Percentiles rank a stretch among this genome's conserved stretches.
Evolutionary conservation across 30 jellyfish, hydroid and myxozoan species (phyloP).

Genomic region (Chrysaora quinquecirrha): DNA sequence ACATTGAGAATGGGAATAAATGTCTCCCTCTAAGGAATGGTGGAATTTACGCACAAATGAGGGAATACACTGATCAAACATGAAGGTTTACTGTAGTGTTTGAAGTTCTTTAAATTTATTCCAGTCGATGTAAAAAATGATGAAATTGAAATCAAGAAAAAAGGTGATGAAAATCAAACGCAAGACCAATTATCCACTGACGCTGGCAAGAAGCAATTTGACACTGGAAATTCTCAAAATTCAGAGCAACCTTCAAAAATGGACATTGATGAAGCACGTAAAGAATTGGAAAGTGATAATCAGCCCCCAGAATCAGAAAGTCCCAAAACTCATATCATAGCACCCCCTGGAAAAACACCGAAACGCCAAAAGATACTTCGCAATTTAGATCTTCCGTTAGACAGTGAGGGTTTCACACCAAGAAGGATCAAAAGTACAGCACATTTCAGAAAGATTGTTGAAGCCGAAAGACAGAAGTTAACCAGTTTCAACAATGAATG

Average conservation of each 20-base stretch:
- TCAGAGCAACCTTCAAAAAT: neutral
- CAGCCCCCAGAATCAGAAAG: neutral
- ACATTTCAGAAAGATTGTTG: slow-evolving; percentile 57
- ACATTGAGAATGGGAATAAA: too few species aligned
- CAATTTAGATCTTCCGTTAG: neutral
- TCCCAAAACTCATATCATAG: neutral
- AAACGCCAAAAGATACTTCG: slow-evolving; percentile 4
- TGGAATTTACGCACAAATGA: too few species aligned
- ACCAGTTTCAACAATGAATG: slow-evolving; percentile 23
- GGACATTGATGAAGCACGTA: neutral
- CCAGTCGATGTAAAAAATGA: too few species aligned
- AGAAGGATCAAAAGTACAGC: slow-evolving; percentile 51
- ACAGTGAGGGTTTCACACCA: slow-evolving; percentile 36
- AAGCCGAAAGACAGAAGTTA: slow-evolving; percentile 57
- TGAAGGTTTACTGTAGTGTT: too few species aligned
- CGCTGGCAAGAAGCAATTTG: neutral
- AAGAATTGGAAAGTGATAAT: neutral
- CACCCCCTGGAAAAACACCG: slow-evolving; percentile 49
- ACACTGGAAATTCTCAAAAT: neutral
- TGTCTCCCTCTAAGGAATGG: too few species aligned
- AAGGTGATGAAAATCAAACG: neutral
- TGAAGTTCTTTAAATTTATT: too few species aligned
- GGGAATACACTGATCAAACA: too few species aligned
- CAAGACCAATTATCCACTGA: neutral
- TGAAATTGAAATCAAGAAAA: neutral